phyloP scores from a whole-genome alignment of 2,113 vertebrate species.

The Odobenus rosmarus region DNA sequence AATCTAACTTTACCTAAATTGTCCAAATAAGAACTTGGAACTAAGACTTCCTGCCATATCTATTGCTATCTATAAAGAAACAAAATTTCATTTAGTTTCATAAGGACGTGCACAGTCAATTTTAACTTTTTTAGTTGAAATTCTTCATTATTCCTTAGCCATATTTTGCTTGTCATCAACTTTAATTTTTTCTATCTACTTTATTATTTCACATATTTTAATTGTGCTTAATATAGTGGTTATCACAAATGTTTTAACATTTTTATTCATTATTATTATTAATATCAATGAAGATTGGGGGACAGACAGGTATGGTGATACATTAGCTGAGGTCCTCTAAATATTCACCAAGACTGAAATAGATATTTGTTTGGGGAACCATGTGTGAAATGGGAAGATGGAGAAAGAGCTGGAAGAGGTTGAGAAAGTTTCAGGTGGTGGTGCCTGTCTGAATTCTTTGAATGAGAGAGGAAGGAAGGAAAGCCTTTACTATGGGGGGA shows the following conservation, averaged over 20 bases:
- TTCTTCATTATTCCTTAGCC: neutral
- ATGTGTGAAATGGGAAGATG: neutral
- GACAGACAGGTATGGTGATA: neutral
- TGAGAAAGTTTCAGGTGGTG: neutral
- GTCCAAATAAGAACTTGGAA: neutral
- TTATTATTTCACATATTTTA: neutral
- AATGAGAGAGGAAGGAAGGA: neutral
- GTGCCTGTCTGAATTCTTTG: neutral
- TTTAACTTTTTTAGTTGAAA: neutral
- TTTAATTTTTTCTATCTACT: neutral
- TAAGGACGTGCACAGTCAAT: neutral
- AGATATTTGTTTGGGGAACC: neutral
- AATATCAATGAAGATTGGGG: neutral
- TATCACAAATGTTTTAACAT: neutral
- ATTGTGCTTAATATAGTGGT: neutral
- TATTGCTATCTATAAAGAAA: neutral
- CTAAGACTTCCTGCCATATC: neutral
- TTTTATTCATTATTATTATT: neutral
- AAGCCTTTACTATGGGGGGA: neutral
- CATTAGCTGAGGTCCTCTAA: neutral
- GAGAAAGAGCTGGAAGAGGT: neutral
- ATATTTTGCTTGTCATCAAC: neutral
- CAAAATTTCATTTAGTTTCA: neutral
- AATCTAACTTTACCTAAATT: neutral
- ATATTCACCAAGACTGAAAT: neutral